A percentile compares a stretch with the other conserved stretches of the same genome.
phyloP scores from a whole-genome alignment of 2,797 vertebrate species.

The Bovichtus diacanthus region DNA sequence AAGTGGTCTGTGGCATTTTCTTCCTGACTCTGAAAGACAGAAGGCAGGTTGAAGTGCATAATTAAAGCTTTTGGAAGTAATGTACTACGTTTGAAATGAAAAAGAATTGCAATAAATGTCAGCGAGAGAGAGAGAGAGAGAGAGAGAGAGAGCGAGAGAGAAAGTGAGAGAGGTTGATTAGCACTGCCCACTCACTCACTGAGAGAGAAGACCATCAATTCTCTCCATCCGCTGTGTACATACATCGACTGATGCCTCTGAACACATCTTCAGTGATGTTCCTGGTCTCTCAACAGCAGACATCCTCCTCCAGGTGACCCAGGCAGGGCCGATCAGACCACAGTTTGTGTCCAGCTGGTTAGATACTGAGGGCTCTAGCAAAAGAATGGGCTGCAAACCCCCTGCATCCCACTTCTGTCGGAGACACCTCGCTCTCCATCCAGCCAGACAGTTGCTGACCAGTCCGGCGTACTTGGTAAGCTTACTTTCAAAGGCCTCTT shows the following conservation, averaged over 20 bases:
- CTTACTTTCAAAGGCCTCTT: neutral
- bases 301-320: no score
- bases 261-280: no score
- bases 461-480: neutral
- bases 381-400: no score
- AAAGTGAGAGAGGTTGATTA: slow-evolving; percentile 39
- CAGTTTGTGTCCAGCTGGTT: no score
- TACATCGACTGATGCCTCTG: neutral
- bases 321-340: no score
- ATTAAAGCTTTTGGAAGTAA: slow-evolving; percentile 64
- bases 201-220: slow-evolving; percentile 58
- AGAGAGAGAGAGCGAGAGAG: neutral
- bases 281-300: no score
- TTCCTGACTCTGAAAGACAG: slow-evolving; percentile 42
- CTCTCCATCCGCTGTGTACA: slow-evolving; percentile 55
- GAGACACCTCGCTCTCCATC: neutral
- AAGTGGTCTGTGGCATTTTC: slow-evolving; percentile 65
- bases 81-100: slow-evolving; percentile 54
- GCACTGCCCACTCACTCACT: slow-evolving; percentile 53
- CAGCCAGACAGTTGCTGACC: neutral
- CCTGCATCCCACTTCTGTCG: neutral
- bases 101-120: slow-evolving; percentile 69
- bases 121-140: slow-evolving; percentile 32
- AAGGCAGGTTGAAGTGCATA: slow-evolving; percentile 54
- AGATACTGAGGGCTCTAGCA: no score